A percentile compares a stretch with the other conserved stretches of the same genome.
Evolutionary conservation across 2,888 invertebrate species (phyloP).

Genomic region (Monochamus alternatus): DNA sequence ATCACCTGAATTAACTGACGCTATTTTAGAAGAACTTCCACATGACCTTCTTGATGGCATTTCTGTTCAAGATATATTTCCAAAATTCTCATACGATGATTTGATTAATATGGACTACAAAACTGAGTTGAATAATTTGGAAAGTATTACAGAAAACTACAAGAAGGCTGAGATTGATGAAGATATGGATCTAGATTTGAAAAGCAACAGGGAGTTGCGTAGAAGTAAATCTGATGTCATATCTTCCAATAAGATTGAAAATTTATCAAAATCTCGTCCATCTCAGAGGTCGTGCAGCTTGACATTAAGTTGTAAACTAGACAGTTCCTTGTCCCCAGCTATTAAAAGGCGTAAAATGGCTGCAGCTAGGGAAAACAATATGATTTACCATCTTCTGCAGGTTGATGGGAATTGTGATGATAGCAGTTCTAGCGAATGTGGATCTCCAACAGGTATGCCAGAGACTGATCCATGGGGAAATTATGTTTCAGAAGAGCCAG

Average conservation of each 20-base stretch:
- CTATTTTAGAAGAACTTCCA: constrained; percentile 88
- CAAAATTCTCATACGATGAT: constrained; percentile 81
- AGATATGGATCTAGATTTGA: constrained; percentile 73
- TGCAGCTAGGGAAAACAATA: constrained; percentile 65
- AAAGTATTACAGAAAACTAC: constrained; percentile 65
- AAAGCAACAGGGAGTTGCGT: constrained; percentile 74
- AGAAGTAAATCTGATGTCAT: constrained; percentile 80
- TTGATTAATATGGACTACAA: constrained; percentile 76
- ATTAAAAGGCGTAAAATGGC: constrained; percentile 79
- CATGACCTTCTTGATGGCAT: constrained; percentile 88
- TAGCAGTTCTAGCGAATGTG: constrained; percentile 72
- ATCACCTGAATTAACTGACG: constrained; percentile 90
- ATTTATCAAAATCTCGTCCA: constrained; percentile 61
- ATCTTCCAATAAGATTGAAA: constrained; percentile 67
- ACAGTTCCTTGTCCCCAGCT: constrained; percentile 76
- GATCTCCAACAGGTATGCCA: constrained; percentile 59
- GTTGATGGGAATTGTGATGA: constrained; percentile 74
- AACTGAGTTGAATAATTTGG: constrained; percentile 61
- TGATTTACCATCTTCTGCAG: constrained; percentile 72
- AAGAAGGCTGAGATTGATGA: constrained; percentile 69
- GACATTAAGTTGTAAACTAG: constrained; percentile 81
- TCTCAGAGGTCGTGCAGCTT: constrained; percentile 81
- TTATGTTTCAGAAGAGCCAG: constrained; percentile 79
- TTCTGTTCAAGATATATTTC: constrained; percentile 89
- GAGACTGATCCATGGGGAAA: constrained; percentile 61